Conservation (phyloP, 2,113 vertebrate species). For the Cyphomyrus plagiostoma region DNA sequence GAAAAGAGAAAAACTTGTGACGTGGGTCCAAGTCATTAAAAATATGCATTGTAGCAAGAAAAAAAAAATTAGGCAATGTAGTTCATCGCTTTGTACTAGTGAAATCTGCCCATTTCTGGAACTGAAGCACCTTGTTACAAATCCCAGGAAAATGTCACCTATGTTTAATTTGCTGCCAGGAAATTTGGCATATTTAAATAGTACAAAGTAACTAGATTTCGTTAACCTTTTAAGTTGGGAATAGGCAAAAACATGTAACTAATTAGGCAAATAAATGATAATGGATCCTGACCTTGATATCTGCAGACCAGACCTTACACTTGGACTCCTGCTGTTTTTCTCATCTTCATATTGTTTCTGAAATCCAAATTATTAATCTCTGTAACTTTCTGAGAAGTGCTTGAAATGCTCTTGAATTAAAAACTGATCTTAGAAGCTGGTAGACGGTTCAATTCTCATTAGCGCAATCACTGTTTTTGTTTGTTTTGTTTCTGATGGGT, state of each 20-base stretch:
- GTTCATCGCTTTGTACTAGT: background rate
- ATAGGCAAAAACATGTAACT: background rate
- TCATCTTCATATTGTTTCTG: background rate
- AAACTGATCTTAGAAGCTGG: background rate
- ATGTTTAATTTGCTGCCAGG: background rate
- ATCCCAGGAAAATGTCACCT: background rate
- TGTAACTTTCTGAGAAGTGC: conserved; percentile 24
- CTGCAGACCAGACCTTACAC: background rate
- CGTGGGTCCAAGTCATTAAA: conserved; percentile 21
- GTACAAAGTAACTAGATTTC: background rate
- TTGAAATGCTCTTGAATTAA: conserved; percentile 17
- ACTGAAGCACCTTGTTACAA: background rate
- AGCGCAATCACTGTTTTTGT: conserved; percentile 12
- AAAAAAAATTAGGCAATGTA: background rate
- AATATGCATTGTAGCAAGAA: background rate
- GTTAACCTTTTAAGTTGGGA: background rate
- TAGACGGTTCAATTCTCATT: conserved; percentile 8
- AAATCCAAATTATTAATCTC: conserved; percentile 11
- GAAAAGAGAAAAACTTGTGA: conserved; percentile 16
- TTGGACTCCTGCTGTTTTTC: conserved; percentile 12
- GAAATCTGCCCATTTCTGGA: background rate
- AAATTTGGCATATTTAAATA: background rate
- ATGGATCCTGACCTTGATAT: background rate
- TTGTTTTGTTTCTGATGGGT: background rate
- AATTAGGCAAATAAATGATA: conserved; percentile 9